phyloP scores from a whole-genome alignment of 2,113 vertebrate species.

The Peromyscus leucopus region DNA sequence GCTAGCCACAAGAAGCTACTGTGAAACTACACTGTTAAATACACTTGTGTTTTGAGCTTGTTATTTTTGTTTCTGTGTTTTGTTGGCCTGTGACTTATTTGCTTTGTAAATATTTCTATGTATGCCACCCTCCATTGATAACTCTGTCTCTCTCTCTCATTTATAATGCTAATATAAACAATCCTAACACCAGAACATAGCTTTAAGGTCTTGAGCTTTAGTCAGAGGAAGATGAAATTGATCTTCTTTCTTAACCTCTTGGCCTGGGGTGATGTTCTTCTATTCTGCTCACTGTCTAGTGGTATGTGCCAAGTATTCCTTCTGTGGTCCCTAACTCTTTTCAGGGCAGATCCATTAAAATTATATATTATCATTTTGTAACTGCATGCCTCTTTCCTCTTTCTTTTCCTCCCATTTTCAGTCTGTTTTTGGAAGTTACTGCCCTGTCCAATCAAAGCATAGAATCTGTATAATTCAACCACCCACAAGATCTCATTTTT shows the following conservation, averaged over 20 bases:
- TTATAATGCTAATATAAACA: not conserved
- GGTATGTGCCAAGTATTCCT: not conserved
- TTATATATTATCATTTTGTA: not conserved
- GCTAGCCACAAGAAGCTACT: not conserved
- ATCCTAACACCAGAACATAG: not conserved
- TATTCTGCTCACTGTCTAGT: not conserved
- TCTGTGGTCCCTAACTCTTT: not conserved
- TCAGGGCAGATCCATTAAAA: not conserved
- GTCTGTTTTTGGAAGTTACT: not conserved
- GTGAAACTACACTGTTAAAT: not conserved
- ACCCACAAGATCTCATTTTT: not conserved
- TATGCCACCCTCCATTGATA: not conserved
- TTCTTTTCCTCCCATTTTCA: not conserved
- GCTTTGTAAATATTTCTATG: not conserved
- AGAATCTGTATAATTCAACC: not conserved
- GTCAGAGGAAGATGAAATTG: not conserved
- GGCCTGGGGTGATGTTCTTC: not conserved
- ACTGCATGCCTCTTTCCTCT: not conserved
- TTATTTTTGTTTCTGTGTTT: not conserved
- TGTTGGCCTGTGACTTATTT: not conserved
- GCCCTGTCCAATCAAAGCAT: not conserved
- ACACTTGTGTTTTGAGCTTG: not conserved
- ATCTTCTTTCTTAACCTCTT: not conserved
- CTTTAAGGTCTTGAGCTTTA: not conserved
- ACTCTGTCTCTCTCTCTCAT: not conserved